Evolutionary conservation across 2,797 vertebrate species (phyloP).

Genomic region (Ceyx erithaca): DNA sequence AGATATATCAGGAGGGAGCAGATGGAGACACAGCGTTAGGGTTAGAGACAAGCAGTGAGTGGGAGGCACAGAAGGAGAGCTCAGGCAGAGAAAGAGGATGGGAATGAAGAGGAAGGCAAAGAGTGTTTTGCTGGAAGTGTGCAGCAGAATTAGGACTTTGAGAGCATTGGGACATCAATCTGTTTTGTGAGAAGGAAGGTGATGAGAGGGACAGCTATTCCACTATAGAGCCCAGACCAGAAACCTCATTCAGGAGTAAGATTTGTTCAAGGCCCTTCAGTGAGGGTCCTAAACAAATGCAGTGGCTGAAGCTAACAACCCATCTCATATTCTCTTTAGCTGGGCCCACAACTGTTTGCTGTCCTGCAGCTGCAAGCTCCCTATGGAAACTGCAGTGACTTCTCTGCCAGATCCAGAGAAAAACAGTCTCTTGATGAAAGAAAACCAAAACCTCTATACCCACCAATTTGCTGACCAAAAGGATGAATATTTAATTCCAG

Average conservation of each 20-base stretch:
- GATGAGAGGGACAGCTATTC: background rate
- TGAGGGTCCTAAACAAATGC: background rate
- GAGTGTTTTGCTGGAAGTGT: background rate
- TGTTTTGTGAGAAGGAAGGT: background rate
- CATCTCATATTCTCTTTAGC: background rate
- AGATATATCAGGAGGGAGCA: slow-evolving; percentile 9
- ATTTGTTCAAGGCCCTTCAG: background rate
- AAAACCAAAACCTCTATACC: background rate
- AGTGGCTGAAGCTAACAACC: background rate
- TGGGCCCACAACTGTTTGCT: background rate
- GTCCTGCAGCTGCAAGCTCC: background rate
- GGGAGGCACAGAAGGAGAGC: background rate
- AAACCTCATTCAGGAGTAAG: background rate
- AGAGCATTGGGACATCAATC: background rate
- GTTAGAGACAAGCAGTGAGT: background rate
- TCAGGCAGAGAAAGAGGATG: background rate
- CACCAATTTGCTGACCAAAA: background rate
- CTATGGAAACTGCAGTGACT: background rate
- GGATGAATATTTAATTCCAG: background rate
- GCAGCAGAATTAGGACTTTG: background rate
- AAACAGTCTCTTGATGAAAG: background rate
- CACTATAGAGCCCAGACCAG: background rate
- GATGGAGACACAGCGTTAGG: background rate
- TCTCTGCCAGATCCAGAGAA: background rate
- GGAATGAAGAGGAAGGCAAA: background rate